Percentiles rank a stretch among this genome's conserved stretches.
phyloP scores from a whole-genome alignment of 2,888 invertebrate genomes.

The Acrocera orbiculus region DNA sequence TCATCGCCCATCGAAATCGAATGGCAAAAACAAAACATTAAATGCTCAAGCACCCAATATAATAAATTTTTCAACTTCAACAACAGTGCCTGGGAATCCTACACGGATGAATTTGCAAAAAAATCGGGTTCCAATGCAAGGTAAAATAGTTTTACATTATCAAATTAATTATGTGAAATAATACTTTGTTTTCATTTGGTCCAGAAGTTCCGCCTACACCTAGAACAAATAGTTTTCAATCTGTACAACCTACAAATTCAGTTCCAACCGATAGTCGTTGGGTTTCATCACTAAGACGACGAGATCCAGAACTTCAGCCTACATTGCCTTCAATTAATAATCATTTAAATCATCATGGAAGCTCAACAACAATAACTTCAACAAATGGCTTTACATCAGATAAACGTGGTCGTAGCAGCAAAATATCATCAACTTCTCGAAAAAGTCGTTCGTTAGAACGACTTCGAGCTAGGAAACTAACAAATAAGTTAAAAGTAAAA shows the following conservation, averaged over 20 bases:
- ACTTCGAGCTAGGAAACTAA: conserved; percentile 30
- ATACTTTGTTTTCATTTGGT: not conserved
- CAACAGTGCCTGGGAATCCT: not conserved
- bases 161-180: not conserved
- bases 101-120: conserved; percentile 18
- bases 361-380: conserved; percentile 27
- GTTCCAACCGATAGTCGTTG: conserved; percentile 41
- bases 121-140: conserved; percentile 28
- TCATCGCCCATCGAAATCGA: conserved; percentile 27
- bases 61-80: not conserved
- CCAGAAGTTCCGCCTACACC: conserved; percentile 25
- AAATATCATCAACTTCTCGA: conserved; percentile 22
- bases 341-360: conserved; percentile 20
- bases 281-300: conserved; percentile 46
- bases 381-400: conserved; percentile 26
- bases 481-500: conserved; percentile 30
- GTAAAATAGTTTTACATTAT: conserved; percentile 15
- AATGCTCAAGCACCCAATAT: conserved; percentile 9
- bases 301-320: conserved; percentile 47
- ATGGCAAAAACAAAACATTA: conserved; percentile 18
- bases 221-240: not conserved
- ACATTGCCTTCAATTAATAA: conserved; percentile 43
- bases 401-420: conserved; percentile 18
- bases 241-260: conserved; percentile 14
- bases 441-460: conserved; percentile 30